Conservation (phyloP, 2,888 invertebrate species). For the Sminthurinus aureus region DNA sequence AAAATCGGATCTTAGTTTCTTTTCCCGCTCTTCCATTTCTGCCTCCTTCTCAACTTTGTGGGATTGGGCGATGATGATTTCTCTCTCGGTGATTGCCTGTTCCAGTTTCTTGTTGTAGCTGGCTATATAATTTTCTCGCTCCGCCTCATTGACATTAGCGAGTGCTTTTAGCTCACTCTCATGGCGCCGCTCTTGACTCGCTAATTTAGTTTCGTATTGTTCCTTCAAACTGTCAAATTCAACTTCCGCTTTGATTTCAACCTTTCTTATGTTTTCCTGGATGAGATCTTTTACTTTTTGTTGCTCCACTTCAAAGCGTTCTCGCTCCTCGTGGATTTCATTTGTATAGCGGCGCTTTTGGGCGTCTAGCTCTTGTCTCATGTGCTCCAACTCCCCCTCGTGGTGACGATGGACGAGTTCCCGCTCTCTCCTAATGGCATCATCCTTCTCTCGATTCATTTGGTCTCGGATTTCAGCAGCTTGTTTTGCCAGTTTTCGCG, state of each 20-base stretch:
- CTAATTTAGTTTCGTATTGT: conserved; percentile 68
- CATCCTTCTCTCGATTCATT: conserved; percentile 71
- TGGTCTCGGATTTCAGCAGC: conserved; percentile 70
- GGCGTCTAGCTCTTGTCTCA: conserved; percentile 51
- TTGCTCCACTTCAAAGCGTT: conserved; percentile 52
- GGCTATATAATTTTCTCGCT: conserved; percentile 72
- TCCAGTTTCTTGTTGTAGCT: conserved; percentile 72
- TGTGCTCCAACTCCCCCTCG: conserved; percentile 49
- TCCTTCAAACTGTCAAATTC: conserved; percentile 53
- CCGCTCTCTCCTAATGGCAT: conserved; percentile 62
- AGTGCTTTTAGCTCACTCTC: conserved; percentile 68
- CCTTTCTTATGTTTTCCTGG: conserved; percentile 54
- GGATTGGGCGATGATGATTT: conserved; percentile 73
- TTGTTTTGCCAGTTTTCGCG: conserved; percentile 70
- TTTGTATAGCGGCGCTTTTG: conserved; percentile 46
- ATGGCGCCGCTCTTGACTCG: conserved; percentile 57
- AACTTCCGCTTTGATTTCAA: conserved; percentile 54
- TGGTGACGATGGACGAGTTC: conserved; percentile 46
- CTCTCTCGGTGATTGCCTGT: conserved; percentile 71
- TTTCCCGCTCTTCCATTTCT: conserved; percentile 79
- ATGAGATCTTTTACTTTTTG: conserved; percentile 46
- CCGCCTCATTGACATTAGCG: conserved; percentile 70
- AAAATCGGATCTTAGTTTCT: conserved; percentile 74
- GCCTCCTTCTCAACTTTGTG: conserved; percentile 77
- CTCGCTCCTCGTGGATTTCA: conserved; percentile 55